Evolutionary conservation across 2,113 vertebrate species (phyloP).

Genomic region (Psilopsiagon aymara): DNA sequence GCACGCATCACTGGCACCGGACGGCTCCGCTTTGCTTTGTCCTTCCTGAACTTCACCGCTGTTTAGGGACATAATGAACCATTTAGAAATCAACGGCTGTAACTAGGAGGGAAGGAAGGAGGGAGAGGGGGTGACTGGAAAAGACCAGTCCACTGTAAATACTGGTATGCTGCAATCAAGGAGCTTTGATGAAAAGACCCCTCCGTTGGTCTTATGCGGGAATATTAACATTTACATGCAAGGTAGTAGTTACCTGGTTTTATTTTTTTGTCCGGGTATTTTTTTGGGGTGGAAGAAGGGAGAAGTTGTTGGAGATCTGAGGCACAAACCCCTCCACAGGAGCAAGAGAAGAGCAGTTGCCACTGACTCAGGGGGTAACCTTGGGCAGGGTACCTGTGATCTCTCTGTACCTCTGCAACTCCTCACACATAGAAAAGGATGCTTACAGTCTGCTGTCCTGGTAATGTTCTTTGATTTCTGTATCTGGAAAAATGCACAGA

Average conservation of each 20-base stretch:
- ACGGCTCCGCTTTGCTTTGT: not conserved
- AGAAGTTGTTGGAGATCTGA: not conserved
- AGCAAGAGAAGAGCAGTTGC: not conserved
- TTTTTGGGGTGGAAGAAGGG: accelerated
- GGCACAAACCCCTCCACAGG: not conserved
- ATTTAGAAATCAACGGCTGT: not conserved
- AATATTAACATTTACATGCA: not conserved
- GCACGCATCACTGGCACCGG: not conserved
- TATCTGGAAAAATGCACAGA: not conserved
- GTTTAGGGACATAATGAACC: not conserved
- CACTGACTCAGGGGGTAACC: not conserved
- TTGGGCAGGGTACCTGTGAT: not conserved
- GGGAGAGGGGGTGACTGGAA: not conserved
- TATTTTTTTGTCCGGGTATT: not conserved
- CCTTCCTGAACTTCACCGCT: not conserved
- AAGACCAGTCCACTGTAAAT: not conserved
- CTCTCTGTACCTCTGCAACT: not conserved
- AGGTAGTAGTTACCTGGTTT: not conserved
- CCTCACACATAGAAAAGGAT: not conserved
- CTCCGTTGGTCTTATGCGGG: not conserved
- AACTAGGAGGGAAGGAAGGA: not conserved
- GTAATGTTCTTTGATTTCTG: not conserved
- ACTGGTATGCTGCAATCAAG: not conserved
- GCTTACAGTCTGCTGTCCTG: too few species aligned
- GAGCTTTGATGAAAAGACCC: not conserved